Conservation (phyloP, 2,888 invertebrate species). For the Chloroclysta siterata region DNA sequence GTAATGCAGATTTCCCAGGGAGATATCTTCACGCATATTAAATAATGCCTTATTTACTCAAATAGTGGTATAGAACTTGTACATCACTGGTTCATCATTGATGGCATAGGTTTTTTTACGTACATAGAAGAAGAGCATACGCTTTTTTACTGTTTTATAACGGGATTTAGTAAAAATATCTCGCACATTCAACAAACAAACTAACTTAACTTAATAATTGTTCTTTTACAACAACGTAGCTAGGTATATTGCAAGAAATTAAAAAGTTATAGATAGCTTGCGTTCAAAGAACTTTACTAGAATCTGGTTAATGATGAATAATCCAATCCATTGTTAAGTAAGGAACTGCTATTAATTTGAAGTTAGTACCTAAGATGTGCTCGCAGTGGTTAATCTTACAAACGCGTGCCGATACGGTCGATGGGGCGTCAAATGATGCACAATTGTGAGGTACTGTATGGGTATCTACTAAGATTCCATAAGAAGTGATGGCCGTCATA, state of each 20-base stretch:
- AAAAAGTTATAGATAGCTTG: too few species aligned
- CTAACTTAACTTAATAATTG: too few species aligned
- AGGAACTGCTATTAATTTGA: constrained; percentile 17
- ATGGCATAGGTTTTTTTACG: not conserved
- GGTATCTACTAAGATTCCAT: constrained; percentile 15
- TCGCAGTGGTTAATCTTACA: constrained; percentile 19
- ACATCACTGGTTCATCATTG: too few species aligned
- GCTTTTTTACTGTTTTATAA: not conserved
- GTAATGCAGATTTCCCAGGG: constrained; percentile 28
- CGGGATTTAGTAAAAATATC: too few species aligned
- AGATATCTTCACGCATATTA: constrained; percentile 39
- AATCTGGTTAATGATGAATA: constrained; percentile 17
- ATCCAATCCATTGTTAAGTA: constrained; percentile 22
- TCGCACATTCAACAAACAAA: too few species aligned
- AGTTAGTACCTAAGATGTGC: constrained; percentile 3
- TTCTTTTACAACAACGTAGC: too few species aligned
- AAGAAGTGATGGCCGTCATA: not conserved
- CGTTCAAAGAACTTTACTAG: too few species aligned
- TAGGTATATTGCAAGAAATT: too few species aligned
- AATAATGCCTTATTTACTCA: constrained; percentile 20
- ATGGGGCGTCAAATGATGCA: constrained; percentile 37
- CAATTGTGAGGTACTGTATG: constrained; percentile 31
- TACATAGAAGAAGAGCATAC: not conserved
- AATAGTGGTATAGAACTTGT: constrained; percentile 31
- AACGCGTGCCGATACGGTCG: constrained; percentile 36